phyloP scores from a whole-genome alignment of 2,888 invertebrate genomes.

The Melieria omissa region DNA sequence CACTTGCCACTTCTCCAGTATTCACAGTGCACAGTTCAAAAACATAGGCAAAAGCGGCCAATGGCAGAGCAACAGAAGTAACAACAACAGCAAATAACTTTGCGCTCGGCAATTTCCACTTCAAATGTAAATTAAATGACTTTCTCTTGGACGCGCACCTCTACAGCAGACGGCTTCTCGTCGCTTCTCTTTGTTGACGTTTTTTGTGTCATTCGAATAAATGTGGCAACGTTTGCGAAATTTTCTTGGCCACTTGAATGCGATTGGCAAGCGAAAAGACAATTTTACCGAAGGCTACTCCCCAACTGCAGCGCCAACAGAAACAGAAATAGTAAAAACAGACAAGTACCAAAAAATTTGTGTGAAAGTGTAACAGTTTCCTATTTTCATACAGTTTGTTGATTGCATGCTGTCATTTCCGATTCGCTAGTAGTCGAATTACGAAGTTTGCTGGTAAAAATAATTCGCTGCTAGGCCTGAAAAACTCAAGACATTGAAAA shows the following conservation, averaged over 20 bases:
- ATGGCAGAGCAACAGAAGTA: no score
- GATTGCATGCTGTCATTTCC: no score
- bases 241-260: no score
- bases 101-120: constrained; percentile 44
- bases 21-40: no score
- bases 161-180: not conserved
- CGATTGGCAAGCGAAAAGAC: not conserved
- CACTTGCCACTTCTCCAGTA: no score
- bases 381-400: no score
- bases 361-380: not conserved
- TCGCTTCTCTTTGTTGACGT: not conserved
- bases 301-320: not conserved
- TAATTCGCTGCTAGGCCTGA: no score
- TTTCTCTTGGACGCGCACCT: constrained; percentile 7
- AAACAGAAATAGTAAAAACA: not conserved
- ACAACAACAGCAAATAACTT: constrained; percentile 4
- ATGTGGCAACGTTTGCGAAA: no score
- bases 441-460: no score
- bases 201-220: not conserved
- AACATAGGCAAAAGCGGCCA: no score
- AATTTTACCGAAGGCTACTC: not conserved
- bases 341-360: not conserved
- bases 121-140: constrained; percentile 56
- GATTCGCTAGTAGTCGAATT: no score
- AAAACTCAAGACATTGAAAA: no score